These are phyloP conservation scores for Cancer borealis DNA, from an alignment of 2,888 invertebrate species.

Conservation along the genomic window DNA sequence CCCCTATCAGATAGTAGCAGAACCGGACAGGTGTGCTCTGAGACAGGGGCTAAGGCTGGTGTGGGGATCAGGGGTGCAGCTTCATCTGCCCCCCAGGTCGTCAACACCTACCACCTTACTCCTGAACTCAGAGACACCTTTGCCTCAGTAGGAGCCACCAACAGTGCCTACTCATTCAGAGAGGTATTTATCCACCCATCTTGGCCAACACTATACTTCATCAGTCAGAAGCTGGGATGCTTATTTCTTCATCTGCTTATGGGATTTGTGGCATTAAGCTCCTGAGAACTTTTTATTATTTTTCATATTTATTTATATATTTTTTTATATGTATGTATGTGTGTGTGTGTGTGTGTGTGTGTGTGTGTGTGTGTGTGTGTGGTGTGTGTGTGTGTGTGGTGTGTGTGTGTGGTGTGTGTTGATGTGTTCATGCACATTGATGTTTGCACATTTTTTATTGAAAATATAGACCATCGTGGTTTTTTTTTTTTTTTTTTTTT, in stretches of 20 bases:
- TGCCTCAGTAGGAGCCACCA: slow-evolving; percentile 64
- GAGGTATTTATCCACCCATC: slow-evolving; percentile 52
- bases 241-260: neutral
- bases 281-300: neutral
- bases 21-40: neutral
- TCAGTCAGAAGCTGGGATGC: neutral
- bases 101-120: slow-evolving; percentile 49
- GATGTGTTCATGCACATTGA: no score
- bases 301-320: neutral
- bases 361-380: neutral
- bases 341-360: neutral
- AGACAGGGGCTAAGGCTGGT: neutral
- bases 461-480: no score
- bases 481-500: no score
- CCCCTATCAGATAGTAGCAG: neutral
- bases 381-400: no score
- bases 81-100: neutral
- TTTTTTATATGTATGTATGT: neutral
- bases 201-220: neutral
- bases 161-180: slow-evolving; percentile 63
- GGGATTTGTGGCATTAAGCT: neutral
- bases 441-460: no score
- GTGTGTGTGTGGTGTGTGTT: no score
- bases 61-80: neutral
- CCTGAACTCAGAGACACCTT: slow-evolving; percentile 62